A percentile compares a stretch with the other conserved stretches of the same genome.
Conservation (phyloP, 2,888 invertebrate species). For the Drosophila multiciliata region DNA sequence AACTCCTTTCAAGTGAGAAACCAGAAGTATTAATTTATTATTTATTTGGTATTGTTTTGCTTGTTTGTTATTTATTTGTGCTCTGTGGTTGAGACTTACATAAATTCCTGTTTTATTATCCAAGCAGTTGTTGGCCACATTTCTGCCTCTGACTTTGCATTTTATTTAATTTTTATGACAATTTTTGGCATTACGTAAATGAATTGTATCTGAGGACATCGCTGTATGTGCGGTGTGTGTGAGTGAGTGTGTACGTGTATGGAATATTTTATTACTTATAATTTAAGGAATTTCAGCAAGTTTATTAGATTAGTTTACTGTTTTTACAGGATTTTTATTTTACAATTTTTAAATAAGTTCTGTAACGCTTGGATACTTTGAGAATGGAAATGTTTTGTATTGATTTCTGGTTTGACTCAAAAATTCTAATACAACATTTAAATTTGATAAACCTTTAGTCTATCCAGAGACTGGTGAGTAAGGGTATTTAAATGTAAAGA, state of each 20-base stretch:
- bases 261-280: neutral
- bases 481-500: neutral
- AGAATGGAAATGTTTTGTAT: neutral
- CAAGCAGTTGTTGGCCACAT: slow-evolving; percentile 21
- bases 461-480: neutral
- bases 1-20: slow-evolving; percentile 45
- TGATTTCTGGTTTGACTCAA: neutral
- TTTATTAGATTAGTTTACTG: neutral
- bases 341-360: neutral
- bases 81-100: slow-evolving; percentile 48
- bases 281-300: neutral
- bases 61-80: slow-evolving; percentile 46
- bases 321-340: neutral
- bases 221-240: slow-evolving; percentile 6
- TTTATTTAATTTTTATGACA: slow-evolving; percentile 35
- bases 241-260: slow-evolving; percentile 7
- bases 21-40: slow-evolving; percentile 65
- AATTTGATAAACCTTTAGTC: neutral
- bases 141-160: slow-evolving; percentile 17
- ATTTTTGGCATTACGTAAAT: slow-evolving; percentile 27
- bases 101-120: slow-evolving; percentile 52
- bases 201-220: slow-evolving; percentile 35
- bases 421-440: neutral
- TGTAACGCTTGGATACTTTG: neutral
- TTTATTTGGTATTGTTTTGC: slow-evolving; percentile 61